These are phyloP conservation scores for Cataglyphis altisquamis DNA, from an alignment of 2,888 invertebrate genomes.

Conservation along the genomic window DNA sequence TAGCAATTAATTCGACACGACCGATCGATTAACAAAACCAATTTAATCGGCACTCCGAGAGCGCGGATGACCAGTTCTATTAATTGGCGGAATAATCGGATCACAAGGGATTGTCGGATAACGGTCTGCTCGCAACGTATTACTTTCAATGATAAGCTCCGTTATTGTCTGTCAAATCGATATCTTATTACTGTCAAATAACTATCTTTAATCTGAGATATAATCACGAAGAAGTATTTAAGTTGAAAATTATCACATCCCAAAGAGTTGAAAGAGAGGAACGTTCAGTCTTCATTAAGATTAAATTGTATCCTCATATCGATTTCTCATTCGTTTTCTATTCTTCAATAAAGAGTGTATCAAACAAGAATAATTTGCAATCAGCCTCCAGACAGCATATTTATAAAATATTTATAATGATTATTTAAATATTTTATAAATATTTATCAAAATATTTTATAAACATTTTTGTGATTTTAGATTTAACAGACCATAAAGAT, in stretches of 20 bases:
- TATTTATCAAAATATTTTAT: too few relatives aligned
- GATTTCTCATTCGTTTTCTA: neutral
- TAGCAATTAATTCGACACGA: slow-evolving; percentile 72
- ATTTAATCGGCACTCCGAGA: slow-evolving; percentile 70
- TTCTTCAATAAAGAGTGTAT: neutral
- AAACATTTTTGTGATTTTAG: too few relatives aligned
- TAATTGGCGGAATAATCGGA: slow-evolving; percentile 78
- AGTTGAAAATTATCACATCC: neutral
- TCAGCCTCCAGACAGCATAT: neutral
- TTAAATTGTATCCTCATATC: neutral
- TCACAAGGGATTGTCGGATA: slow-evolving; percentile 71
- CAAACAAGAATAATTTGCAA: neutral
- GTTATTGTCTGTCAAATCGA: slow-evolving; percentile 61
- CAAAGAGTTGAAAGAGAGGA: neutral
- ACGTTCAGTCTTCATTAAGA: neutral
- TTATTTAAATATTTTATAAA: too few relatives aligned
- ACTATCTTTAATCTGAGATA: neutral
- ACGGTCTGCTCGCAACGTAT: slow-evolving; percentile 67
- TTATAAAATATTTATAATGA: too few relatives aligned
- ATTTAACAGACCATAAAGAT: too few relatives aligned
- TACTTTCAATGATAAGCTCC: slow-evolving; percentile 73
- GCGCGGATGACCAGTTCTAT: slow-evolving; percentile 71
- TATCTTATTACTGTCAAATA: slow-evolving; percentile 30
- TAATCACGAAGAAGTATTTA: neutral
- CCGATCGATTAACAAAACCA: slow-evolving; percentile 72